Percentiles rank a stretch among this genome's conserved stretches.
These are phyloP conservation scores for Dendroctonus ponderosae DNA, from an alignment of 1,140 invertebrate genomes.

Conservation along the genomic window DNA sequence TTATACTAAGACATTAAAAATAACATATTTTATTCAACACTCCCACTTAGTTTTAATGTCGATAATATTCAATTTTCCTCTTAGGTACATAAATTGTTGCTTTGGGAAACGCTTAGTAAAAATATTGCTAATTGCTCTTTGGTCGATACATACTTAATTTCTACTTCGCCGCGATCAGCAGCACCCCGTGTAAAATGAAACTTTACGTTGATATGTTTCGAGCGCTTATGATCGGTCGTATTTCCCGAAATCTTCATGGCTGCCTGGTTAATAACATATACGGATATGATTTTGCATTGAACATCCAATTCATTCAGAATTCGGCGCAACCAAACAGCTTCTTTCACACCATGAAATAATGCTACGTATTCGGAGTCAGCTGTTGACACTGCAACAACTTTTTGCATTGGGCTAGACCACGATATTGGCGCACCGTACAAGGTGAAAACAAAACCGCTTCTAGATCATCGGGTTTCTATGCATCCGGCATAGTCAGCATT, in stretches of 20 bases:
- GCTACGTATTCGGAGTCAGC: slow-evolving; percentile 52
- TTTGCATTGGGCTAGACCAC: slow-evolving; percentile 47
- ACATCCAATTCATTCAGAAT: no score
- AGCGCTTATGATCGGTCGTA: no score
- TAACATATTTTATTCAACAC: no score
- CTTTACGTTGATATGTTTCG: no score
- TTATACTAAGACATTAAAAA: no score
- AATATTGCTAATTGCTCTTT: slow-evolving; percentile 33
- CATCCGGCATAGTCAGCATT: slow-evolving; percentile 51
- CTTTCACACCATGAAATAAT: no score
- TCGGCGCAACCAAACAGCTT: no score
- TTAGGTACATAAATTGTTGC: slow-evolving; percentile 3
- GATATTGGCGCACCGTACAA: slow-evolving; percentile 43
- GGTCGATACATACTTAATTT: slow-evolving; percentile 20
- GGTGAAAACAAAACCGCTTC: slow-evolving; percentile 45
- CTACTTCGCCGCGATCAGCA: slow-evolving; percentile 6
- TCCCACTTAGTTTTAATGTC: slow-evolving; percentile 15
- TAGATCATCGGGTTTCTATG: slow-evolving; percentile 43
- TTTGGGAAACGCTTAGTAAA: slow-evolving; percentile 32
- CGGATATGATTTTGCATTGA: no score
- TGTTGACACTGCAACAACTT: slow-evolving; percentile 46
- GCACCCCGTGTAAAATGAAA: slow-evolving; percentile 42
- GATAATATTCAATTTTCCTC: slow-evolving; percentile 7
- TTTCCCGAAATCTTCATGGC: no score
- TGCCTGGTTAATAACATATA: no score